phyloP scores from a whole-genome alignment of 2,888 invertebrate species.

The Napeogenes inachia region DNA sequence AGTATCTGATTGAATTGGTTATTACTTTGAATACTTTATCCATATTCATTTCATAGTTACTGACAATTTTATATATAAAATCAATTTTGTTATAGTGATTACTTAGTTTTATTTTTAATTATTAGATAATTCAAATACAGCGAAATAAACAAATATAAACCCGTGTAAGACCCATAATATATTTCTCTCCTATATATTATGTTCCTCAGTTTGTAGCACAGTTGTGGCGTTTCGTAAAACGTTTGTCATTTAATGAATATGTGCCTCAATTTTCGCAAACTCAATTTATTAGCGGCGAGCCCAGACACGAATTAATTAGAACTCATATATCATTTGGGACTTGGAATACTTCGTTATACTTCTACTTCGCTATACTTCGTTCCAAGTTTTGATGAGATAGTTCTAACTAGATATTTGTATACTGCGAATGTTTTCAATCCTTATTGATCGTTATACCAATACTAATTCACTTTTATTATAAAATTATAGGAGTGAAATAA shows the following conservation, averaged over 20 bases:
- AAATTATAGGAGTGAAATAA: too few species aligned
- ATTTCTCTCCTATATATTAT: background rate
- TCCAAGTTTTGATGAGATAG: constrained; percentile 12
- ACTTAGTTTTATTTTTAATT: too few species aligned
- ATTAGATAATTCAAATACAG: background rate
- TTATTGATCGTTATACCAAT: too few species aligned
- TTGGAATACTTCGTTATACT: constrained; percentile 6
- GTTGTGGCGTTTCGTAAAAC: background rate
- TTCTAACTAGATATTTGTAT: background rate
- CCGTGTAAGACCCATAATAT: background rate
- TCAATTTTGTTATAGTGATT: too few species aligned
- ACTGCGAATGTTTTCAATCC: too few species aligned
- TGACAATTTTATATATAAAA: too few species aligned
- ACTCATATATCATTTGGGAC: constrained; percentile 16
- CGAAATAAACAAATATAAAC: background rate
- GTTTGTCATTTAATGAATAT: constrained; percentile 6
- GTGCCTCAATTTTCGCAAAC: background rate
- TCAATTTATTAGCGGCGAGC: constrained; percentile 5
- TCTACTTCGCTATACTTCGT: background rate
- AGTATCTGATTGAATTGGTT: constrained; percentile 20
- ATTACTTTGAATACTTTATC: constrained; percentile 1
- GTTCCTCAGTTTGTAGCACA: background rate
- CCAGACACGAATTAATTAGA: constrained; percentile 14
- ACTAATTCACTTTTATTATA: too few species aligned
- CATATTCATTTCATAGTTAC: background rate